A percentile compares a stretch with the other conserved stretches of the same genome.
phyloP scores from a whole-genome alignment of 2,797 vertebrate genomes.

The Scolopax rusticola region DNA sequence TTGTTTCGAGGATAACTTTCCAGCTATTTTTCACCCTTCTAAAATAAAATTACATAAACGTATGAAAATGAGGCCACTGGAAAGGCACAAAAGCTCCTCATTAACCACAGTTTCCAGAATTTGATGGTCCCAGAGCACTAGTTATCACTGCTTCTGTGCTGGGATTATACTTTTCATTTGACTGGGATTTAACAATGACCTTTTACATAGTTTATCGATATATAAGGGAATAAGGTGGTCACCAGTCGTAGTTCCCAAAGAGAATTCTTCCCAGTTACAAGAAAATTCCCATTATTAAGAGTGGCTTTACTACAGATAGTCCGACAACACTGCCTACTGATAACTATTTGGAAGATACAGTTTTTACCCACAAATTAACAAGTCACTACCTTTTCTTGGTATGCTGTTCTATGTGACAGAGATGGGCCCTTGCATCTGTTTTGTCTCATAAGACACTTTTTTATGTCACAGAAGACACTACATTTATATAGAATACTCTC shows the following conservation, averaged over 20 bases:
- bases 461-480: background rate
- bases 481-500: fast-evolving
- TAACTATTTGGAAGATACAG: background rate
- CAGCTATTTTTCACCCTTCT: background rate
- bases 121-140: background rate
- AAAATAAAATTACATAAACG: background rate
- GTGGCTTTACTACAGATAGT: background rate
- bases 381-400: background rate
- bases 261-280: background rate
- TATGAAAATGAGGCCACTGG: background rate
- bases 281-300: background rate
- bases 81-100: background rate
- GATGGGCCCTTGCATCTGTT: background rate
- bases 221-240: background rate
- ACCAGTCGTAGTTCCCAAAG: background rate
- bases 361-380: background rate
- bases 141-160: background rate
- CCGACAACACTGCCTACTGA: background rate
- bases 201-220: background rate
- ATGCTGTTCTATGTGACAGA: background rate
- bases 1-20: background rate
- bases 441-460: background rate
- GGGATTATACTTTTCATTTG: background rate
- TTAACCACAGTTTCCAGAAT: background rate
- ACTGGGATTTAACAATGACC: background rate